Evolutionary conservation across 2,113 vertebrate species (phyloP).

Genomic region (Vicugna pacos): DNA sequence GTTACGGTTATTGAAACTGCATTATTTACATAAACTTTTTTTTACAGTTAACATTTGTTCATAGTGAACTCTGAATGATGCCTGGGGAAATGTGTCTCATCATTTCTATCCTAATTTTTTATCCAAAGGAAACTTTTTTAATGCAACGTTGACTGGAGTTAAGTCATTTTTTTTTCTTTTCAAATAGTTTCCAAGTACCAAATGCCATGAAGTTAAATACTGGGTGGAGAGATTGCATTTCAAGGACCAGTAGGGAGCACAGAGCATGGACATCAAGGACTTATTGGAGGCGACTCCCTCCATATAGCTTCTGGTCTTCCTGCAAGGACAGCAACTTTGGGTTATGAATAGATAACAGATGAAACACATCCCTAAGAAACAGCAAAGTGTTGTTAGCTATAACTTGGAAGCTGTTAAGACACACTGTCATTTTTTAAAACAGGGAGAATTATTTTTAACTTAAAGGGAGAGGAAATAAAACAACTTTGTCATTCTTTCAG

Average conservation of each 20-base stretch:
- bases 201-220: not conserved
- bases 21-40: conserved; percentile 46
- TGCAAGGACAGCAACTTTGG: not conserved
- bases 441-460: not conserved
- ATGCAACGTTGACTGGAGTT: not conserved
- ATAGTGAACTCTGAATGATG: not conserved
- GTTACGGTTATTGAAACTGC: not conserved
- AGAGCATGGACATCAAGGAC: not conserved
- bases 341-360: not conserved
- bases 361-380: not conserved
- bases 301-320: not conserved
- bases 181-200: not conserved
- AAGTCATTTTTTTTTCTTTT: not conserved
- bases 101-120: conserved; percentile 44
- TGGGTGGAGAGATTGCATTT: not conserved
- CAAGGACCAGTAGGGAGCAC: not conserved
- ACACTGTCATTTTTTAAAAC: not conserved
- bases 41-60: conserved; percentile 24
- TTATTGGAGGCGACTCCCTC: not conserved
- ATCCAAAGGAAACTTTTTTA: conserved; percentile 16
- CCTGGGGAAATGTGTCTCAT: conserved; percentile 9
- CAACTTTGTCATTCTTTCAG: not conserved
- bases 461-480: conserved; percentile 50
- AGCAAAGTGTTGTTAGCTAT: not conserved
- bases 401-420: not conserved